Evolutionary conservation across 2,797 vertebrate species (phyloP).

Genomic region (Lagocephalus sceleratus): DNA sequence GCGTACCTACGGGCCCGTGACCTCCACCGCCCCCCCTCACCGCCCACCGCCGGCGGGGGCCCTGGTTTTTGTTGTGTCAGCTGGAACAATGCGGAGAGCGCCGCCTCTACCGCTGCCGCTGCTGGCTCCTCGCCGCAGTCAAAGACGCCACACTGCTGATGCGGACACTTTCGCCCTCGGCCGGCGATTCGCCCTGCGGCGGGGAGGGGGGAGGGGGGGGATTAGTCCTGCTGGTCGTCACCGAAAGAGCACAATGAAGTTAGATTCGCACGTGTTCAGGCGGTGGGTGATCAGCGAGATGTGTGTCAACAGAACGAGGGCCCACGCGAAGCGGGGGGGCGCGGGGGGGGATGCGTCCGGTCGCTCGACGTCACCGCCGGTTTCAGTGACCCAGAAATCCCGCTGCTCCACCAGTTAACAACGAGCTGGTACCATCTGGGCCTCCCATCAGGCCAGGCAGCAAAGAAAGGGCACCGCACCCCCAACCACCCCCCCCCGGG

Average conservation of each 20-base stretch:
- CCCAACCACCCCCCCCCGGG: too few species aligned
- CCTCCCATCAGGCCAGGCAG: too few species aligned
- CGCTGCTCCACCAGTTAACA: slow-evolving; percentile 45
- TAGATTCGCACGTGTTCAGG: not conserved
- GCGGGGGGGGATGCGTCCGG: too few species aligned
- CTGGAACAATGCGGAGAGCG: slow-evolving; percentile 58
- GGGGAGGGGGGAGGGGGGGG: slow-evolving; percentile 19
- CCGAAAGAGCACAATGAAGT: slow-evolving; percentile 28
- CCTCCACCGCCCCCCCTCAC: slow-evolving; percentile 10
- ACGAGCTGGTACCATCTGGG: too few species aligned
- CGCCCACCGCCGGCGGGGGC: slow-evolving; percentile 13
- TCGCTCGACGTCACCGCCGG: slow-evolving; percentile 35
- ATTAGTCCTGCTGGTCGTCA: slow-evolving; percentile 34
- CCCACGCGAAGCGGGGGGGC: too few species aligned
- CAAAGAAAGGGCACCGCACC: too few species aligned
- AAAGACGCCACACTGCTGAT: slow-evolving; percentile 63
- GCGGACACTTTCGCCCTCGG: slow-evolving; percentile 40
- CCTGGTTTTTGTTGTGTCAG: slow-evolving; percentile 51
- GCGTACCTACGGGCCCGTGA: slow-evolving; percentile 15
- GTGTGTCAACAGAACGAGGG: not conserved
- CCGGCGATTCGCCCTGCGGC: slow-evolving; percentile 14
- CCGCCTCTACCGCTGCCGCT: too few species aligned
- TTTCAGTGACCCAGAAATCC: slow-evolving; percentile 43
- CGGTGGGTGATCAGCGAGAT: not conserved
- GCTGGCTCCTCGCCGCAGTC: slow-evolving; percentile 46